Evolutionary conservation across 2,797 vertebrate species (phyloP), one percentile per base, ranked within the genome.

Genomic region (Enteromius mattozi): DNA sequence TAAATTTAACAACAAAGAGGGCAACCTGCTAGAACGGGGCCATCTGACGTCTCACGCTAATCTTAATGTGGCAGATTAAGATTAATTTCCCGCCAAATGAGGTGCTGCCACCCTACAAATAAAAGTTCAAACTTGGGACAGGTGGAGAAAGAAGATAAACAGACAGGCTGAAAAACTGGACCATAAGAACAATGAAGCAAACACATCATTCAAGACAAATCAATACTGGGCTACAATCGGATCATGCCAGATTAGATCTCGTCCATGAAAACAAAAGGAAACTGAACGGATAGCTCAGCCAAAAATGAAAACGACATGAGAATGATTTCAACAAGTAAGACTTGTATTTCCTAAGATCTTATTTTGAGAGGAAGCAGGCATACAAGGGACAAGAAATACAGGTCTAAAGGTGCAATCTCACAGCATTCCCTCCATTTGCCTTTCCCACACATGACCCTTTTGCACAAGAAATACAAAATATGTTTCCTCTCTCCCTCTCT

Each of bases 31-130:
- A 91, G 89, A 90, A 90, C 87, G 85, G 89, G 91, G 89, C 92
- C 93, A 94, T 93, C 93, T 93, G 93, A 95, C 92, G 90, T 93
- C 93, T 94, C 89, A 87, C 89, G 87, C 91, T 94, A 93, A 94
- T 94, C 93, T 94, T 92, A 93, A 92, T 91, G 90, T 90, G 88
- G 84, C 86, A 94, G 94, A 95, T 95, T 94, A 94, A 88, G 90
- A 88, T 90, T 91, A 92, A 91, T 94, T 93, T 91, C 90, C 91
- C 78, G 76, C 45, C 88, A 89, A 69, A 24, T n/a, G 59, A 40
- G 35, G 76, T n/a, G n/a, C 27, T 71, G 63, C 33, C 65, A 54
- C 70, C 19, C 66, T 80, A 87, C 47, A 79, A 84, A 88, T 59
- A 74, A 66, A 76, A 65, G 54, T 33, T 45, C 45, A 66, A 63